phyloP scores from a whole-genome alignment of 2,113 vertebrate genomes.

The Neomonachus schauinslandi region DNA sequence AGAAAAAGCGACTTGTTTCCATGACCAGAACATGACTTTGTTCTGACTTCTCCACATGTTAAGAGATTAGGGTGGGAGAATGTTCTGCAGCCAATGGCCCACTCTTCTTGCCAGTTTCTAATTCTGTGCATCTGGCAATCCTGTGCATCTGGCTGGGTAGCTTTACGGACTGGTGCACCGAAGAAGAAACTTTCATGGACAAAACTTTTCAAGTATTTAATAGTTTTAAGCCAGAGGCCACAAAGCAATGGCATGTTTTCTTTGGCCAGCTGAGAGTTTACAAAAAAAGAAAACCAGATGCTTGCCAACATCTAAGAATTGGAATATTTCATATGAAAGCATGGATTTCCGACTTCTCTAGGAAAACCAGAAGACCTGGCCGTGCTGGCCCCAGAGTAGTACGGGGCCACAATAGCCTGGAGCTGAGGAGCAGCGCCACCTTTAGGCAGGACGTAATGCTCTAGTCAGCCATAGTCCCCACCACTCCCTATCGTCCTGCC shows the following conservation, averaged over 20 bases:
- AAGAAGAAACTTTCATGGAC: background rate
- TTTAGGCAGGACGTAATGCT: background rate
- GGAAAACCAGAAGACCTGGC: background rate
- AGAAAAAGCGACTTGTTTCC: background rate
- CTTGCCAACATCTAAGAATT: background rate
- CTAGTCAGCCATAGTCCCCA: background rate
- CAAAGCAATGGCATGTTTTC: background rate
- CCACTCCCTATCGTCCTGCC: background rate
- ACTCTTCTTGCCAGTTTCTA: background rate
- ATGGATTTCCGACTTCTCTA: background rate
- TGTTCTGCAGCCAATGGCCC: background rate
- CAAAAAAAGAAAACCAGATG: background rate
- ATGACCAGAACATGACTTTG: background rate
- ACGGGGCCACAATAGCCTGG: fast-evolving
- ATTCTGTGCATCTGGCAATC: background rate
- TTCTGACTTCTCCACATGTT: background rate
- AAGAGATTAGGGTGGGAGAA: background rate
- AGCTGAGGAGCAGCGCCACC: background rate
- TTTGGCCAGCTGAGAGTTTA: constrained; percentile 9
- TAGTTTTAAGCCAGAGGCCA: background rate
- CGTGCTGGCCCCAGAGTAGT: fast-evolving
- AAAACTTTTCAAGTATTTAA: background rate
- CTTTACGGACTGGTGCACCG: background rate
- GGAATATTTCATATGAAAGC: background rate
- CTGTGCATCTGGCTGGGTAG: no score